Conservation (phyloP, 2,113 vertebrate species). For the Pseudopipra pipra region DNA sequence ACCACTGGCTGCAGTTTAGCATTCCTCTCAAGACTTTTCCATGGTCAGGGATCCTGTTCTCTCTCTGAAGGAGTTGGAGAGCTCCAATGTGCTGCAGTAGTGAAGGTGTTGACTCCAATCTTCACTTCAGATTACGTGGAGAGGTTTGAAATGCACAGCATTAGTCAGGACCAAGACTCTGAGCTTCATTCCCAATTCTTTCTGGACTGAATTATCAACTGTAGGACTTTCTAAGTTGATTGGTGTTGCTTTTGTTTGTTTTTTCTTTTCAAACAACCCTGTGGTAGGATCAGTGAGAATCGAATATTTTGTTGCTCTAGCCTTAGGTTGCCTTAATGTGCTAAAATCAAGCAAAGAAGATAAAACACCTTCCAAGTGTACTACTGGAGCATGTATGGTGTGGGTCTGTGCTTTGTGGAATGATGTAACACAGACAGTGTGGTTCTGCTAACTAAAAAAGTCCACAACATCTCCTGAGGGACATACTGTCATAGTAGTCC, state of each 20-base stretch:
- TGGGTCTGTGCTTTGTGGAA: background rate
- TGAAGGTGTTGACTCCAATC: background rate
- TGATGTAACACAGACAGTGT: background rate
- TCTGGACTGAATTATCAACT: background rate
- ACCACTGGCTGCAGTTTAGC: background rate
- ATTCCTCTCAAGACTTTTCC: background rate
- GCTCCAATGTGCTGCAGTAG: background rate
- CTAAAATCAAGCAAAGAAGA: background rate
- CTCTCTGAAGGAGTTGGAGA: background rate
- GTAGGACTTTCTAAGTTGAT: background rate
- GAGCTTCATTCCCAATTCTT: background rate
- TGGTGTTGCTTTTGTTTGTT: background rate
- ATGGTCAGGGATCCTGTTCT: background rate
- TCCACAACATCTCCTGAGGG: background rate
- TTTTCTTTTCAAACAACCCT: background rate
- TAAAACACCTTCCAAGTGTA: background rate
- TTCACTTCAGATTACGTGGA: rapidly evolving
- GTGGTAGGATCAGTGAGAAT: background rate
- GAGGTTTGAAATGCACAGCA: background rate
- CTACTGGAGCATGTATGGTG: background rate
- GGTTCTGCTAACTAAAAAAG: background rate
- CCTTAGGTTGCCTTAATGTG: rapidly evolving
- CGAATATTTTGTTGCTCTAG: background rate
- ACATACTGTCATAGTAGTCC: background rate
- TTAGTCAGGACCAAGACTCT: background rate